Base-by-base conservation (phyloP, 2,888 invertebrate genomes). In the Gibbula magus region DNA sequence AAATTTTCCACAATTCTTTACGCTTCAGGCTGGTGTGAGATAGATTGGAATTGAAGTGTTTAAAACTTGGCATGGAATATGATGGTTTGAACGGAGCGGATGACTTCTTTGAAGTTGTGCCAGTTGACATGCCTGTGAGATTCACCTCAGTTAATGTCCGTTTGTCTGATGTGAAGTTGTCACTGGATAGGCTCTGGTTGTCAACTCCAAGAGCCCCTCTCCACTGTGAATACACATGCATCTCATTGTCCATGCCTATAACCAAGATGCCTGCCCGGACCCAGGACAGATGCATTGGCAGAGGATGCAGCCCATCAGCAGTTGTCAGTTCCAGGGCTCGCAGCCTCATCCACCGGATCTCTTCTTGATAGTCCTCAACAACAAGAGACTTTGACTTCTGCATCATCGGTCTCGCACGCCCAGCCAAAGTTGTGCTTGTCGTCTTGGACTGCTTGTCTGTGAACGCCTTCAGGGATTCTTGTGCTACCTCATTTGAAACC, bases 191-290 rank as follows among this genome's bases (percentile, higher is more conserved):
- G 29, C 18, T 74, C 76, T 29, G 51, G 75, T 82, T 84, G 56
- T 79, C 80, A 39, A 76, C 81, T 35, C 82, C 83, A 45, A 78
- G 82, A 13, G 83, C 79, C 77, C 86, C 86, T 54, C 89, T 83
- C 99, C 99, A 99, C 91, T 99, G 99, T 0, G 98, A 98, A 92
- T 99, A 99, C 0, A 99, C 98, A 90, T 99, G 98, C 98, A 99
- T 99, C 93, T 99, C 99, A 2, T 98, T 99, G 92, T 99, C 98
- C 99, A 99, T 99, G 1, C 99, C 99, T 0, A 99, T 98, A 0
- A 99, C 98, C 0, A 99, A 94, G 85, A 99, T 97, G 0, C 99
- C 99, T 91, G 99, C 99, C 32, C 99, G 95, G 0, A 99, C 98
- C 99, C 99, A 99, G 1, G 98, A 98, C 88, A 99, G 96, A 92